phyloP scores from a whole-genome alignment of 2,113 vertebrate species.

The Lipotes vexillifer region DNA sequence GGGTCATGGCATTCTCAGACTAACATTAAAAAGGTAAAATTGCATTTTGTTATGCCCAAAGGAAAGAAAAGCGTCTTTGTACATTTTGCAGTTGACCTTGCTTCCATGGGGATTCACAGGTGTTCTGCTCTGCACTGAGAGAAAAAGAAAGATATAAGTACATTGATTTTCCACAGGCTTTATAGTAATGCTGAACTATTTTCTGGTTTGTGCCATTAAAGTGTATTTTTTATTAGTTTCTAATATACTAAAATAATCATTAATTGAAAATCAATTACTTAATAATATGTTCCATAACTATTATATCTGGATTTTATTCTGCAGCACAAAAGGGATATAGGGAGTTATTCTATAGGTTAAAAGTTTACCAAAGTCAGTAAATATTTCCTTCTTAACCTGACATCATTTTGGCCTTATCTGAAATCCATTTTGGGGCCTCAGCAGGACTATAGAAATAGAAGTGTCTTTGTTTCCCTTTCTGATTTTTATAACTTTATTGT shows the following conservation, averaged over 20 bases:
- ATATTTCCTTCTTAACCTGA: slow-evolving; percentile 6
- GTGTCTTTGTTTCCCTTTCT: not conserved
- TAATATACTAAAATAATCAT: not conserved
- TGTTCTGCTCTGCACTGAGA: not conserved
- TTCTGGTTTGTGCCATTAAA: not conserved
- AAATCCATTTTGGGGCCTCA: slow-evolving; percentile 44
- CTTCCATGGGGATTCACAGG: not conserved
- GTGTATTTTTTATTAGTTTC: not conserved
- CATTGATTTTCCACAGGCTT: not conserved
- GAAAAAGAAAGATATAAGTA: not conserved
- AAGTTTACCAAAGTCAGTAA: not conserved
- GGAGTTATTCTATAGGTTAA: not conserved
- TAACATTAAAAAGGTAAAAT: slow-evolving; percentile 49
- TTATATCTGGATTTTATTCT: not conserved
- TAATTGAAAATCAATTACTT: not conserved
- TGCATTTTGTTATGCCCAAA: slow-evolving; percentile 48
- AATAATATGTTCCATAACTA: not conserved
- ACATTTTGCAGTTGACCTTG: slow-evolving; percentile 53
- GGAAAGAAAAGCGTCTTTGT: slow-evolving; percentile 18
- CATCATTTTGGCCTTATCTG: slow-evolving; percentile 10
- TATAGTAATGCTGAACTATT: not conserved
- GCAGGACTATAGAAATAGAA: not conserved
- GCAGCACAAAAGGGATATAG: not conserved
- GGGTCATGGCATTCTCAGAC: slow-evolving; percentile 29
- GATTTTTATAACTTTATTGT: slow-evolving; percentile 9